A percentile compares a stretch with the other conserved stretches of the same genome.
These are phyloP conservation scores for Temnothorax unifasciatus DNA, from an alignment of 2,888 invertebrate genomes.

Conservation along the genomic window DNA sequence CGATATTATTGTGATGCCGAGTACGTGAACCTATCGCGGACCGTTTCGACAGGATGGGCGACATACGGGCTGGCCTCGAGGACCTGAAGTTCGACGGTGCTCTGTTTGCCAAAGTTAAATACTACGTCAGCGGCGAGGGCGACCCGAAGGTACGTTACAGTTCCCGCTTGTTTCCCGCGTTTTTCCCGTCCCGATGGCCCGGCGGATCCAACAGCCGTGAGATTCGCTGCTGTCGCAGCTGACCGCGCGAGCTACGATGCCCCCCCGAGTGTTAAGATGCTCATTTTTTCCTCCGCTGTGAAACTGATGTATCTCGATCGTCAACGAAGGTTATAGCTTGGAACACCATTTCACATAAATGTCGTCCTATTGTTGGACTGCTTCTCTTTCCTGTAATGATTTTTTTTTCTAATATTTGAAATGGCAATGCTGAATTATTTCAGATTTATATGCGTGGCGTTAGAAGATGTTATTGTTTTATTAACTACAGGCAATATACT, in stretches of 20 bases:
- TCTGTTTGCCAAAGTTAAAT: slow-evolving; percentile 94
- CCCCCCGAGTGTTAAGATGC: not conserved
- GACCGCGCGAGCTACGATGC: not conserved
- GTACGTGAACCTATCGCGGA: slow-evolving; percentile 41
- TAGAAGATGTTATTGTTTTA: not conserved
- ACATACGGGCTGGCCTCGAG: slow-evolving; percentile 86
- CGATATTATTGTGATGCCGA: slow-evolving; percentile 70
- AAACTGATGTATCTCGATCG: not conserved
- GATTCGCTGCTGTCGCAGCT: not conserved
- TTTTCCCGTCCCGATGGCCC: slow-evolving; percentile 70
- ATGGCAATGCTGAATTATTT: not conserved
- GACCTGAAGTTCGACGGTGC: slow-evolving; percentile 87
- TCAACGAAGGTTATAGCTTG: slow-evolving; percentile 18
- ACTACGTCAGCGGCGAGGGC: slow-evolving; percentile 92
- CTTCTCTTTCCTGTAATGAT: not conserved
- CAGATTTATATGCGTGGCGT: not conserved
- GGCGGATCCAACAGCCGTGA: not conserved
- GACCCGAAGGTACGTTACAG: slow-evolving; percentile 82
- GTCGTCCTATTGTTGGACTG: not conserved
- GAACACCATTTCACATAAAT: not conserved
- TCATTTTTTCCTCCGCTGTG: not conserved
- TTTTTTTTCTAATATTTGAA: not conserved
- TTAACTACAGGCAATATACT: not conserved
- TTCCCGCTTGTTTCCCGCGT: slow-evolving; percentile 68
- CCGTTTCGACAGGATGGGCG: slow-evolving; percentile 83